Conservation (phyloP, 2,113 vertebrate genomes). For the Podarcis muralis region DNA sequence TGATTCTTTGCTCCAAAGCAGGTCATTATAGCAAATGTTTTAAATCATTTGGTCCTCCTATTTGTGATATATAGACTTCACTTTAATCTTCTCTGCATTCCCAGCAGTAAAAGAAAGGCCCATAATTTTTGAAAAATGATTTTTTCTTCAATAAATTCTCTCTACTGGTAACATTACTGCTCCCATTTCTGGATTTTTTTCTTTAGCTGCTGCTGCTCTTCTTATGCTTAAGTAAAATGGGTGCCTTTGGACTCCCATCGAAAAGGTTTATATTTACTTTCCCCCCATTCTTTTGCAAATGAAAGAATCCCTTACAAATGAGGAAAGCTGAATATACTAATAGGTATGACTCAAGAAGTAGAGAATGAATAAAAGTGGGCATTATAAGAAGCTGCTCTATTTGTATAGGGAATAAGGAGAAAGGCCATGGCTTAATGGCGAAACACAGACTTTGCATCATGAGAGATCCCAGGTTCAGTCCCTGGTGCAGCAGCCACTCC, state of each 20-base stretch:
- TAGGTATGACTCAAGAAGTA: background rate
- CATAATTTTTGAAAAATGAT: slow-evolving; percentile 79
- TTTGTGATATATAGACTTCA: slow-evolving; percentile 81
- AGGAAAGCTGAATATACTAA: background rate
- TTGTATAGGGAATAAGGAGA: background rate
- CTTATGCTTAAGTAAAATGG: slow-evolving; percentile 50
- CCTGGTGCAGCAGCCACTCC: no score
- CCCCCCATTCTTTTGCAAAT: background rate
- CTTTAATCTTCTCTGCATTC: slow-evolving; percentile 78
- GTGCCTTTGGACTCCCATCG: slow-evolving; percentile 13
- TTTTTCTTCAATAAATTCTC: slow-evolving; percentile 66
- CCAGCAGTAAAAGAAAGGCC: slow-evolving; percentile 70
- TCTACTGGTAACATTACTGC: slow-evolving; percentile 57
- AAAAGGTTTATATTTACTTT: slow-evolving; percentile 38
- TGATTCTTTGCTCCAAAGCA: slow-evolving; percentile 76
- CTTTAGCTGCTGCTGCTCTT: slow-evolving; percentile 11
- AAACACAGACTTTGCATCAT: background rate
- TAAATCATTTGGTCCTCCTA: slow-evolving; percentile 76
- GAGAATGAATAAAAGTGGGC: background rate
- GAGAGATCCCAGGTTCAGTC: no score
- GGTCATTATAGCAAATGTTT: slow-evolving; percentile 77
- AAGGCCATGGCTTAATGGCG: background rate
- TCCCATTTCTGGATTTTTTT: slow-evolving; percentile 33
- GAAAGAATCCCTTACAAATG: slow-evolving; percentile 38
- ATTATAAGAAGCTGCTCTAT: background rate